phyloP scores from a whole-genome alignment of 1,140 invertebrate genomes.

The Penaeus vannamei region DNA sequence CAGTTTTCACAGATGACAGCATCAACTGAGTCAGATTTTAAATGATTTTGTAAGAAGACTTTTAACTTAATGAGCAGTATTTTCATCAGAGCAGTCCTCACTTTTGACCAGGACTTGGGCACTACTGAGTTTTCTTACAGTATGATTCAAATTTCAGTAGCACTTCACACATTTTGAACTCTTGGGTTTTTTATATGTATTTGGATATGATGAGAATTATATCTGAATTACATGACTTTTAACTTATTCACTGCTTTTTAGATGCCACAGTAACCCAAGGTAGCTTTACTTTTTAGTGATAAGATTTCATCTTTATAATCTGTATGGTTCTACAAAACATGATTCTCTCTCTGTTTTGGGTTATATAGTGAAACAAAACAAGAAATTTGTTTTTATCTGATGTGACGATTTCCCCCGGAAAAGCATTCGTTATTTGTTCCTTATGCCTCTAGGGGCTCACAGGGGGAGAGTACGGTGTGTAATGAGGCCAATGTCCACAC shows the following conservation, averaged over 20 bases:
- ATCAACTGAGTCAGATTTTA: neutral
- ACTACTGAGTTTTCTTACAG: conserved; percentile 39
- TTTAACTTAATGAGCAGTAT: too few relatives aligned
- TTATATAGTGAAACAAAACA: neutral
- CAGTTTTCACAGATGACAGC: conserved; percentile 65
- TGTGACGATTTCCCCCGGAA: conserved; percentile 18
- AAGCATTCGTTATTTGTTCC: conserved; percentile 50
- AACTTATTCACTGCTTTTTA: conserved; percentile 61
- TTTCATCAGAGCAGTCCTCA: conserved; percentile 46
- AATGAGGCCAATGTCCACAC: conserved; percentile 63
- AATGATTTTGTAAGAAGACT: too few relatives aligned
- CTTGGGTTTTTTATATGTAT: conserved; percentile 47
- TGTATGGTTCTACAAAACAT: too few relatives aligned
- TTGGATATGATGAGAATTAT: conserved; percentile 51
- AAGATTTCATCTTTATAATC: too few relatives aligned
- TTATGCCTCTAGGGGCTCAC: conserved; percentile 64
- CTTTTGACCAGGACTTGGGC: conserved; percentile 56
- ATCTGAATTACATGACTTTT: conserved; percentile 51
- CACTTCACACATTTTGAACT: conserved; percentile 50
- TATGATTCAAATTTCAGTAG: conserved; percentile 16
- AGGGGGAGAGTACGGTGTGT: conserved; percentile 64
- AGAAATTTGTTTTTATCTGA: conserved; percentile 37
- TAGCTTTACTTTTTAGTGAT: too few relatives aligned
- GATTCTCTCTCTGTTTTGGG: too few relatives aligned
- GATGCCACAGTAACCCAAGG: conserved; percentile 47